These are phyloP conservation scores for Sorex fumeus DNA, from an alignment of 2,113 vertebrate species.

Conservation along the genomic window DNA sequence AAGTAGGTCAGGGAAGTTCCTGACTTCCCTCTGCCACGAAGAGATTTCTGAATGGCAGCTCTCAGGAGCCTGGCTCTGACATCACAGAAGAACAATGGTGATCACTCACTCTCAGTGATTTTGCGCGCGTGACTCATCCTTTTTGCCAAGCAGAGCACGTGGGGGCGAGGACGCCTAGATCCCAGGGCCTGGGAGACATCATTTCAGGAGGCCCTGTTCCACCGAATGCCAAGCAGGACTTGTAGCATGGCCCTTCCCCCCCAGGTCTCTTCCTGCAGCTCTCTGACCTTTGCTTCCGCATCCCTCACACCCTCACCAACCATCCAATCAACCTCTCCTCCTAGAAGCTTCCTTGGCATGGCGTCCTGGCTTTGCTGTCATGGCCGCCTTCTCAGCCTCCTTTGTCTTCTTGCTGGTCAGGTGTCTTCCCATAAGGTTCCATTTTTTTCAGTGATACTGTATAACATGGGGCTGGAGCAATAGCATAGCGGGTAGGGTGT, in stretches of 20 bases:
- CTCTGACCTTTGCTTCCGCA: not conserved
- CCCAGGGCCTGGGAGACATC: too few species aligned
- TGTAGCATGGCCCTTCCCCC: not conserved
- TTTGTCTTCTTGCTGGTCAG: not conserved
- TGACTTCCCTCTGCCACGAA: slow-evolving; percentile 73
- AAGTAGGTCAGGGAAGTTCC: slow-evolving; percentile 79
- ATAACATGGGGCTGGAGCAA: too few species aligned
- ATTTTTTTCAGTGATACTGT: too few species aligned
- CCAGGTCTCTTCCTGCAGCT: not conserved
- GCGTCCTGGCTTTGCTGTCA: not conserved
- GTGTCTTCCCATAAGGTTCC: not conserved
- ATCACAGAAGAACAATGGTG: slow-evolving; percentile 67
- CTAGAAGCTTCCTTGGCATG: not conserved
- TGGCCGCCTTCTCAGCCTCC: not conserved
- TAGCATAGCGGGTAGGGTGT: too few species aligned
- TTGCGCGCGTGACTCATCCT: slow-evolving; percentile 68
- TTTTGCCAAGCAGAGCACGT: slow-evolving; percentile 41
- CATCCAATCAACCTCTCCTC: not conserved
- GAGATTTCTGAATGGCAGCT: slow-evolving; percentile 82
- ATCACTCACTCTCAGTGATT: slow-evolving; percentile 46
- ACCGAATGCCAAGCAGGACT: not conserved
- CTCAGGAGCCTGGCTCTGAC: slow-evolving; percentile 71
- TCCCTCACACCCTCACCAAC: not conserved
- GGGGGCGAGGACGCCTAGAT: too few species aligned
- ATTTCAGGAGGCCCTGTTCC: too few species aligned